These are phyloP conservation scores for Idaea biselata DNA, from an alignment of 2,888 invertebrate species.

Conservation along the genomic window DNA sequence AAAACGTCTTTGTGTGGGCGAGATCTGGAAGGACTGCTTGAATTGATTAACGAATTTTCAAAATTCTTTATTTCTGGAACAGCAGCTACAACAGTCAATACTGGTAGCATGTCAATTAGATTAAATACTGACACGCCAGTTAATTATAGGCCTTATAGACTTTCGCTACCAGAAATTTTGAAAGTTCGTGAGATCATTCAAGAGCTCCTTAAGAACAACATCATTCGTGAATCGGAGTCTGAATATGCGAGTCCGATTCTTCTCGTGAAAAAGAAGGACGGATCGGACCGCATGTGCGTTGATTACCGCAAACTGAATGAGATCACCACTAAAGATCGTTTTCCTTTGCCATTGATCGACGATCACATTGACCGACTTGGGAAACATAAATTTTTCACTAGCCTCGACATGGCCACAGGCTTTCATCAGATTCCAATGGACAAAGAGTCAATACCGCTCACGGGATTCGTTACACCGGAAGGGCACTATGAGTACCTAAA, in stretches of 20 bases:
- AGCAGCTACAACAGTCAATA: conserved; percentile 2
- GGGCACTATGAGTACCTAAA: conserved; percentile 23
- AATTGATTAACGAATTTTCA: too few relatives aligned
- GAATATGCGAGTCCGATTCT: conserved; percentile 24
- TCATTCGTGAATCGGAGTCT: conserved; percentile 25
- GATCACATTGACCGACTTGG: conserved; percentile 27
- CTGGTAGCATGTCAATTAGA: conserved; percentile 11
- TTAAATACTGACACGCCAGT: conserved; percentile 4
- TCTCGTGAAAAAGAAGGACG: conserved; percentile 23
- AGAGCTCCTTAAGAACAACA: conserved; percentile 25
- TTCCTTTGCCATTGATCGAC: conserved; percentile 26
- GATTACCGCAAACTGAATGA: conserved; percentile 28
- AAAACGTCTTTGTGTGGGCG: too few relatives aligned
- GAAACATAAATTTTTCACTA: too few relatives aligned
- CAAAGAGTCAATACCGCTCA: too few relatives aligned
- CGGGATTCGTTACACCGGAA: too few relatives aligned
- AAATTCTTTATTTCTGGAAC: too few relatives aligned
- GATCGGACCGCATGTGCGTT: conserved; percentile 29
- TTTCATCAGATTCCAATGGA: too few relatives aligned
- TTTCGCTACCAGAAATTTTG: too few relatives aligned
- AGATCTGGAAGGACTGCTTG: too few relatives aligned
- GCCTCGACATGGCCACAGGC: too few relatives aligned
- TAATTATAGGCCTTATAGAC: conserved; percentile 3
- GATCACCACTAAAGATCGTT: conserved; percentile 27
- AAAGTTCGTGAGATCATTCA: conserved; percentile 26